Evolutionary conservation across 2,888 invertebrate genomes (phyloP).

Genomic region (Napeogenes inachia): DNA sequence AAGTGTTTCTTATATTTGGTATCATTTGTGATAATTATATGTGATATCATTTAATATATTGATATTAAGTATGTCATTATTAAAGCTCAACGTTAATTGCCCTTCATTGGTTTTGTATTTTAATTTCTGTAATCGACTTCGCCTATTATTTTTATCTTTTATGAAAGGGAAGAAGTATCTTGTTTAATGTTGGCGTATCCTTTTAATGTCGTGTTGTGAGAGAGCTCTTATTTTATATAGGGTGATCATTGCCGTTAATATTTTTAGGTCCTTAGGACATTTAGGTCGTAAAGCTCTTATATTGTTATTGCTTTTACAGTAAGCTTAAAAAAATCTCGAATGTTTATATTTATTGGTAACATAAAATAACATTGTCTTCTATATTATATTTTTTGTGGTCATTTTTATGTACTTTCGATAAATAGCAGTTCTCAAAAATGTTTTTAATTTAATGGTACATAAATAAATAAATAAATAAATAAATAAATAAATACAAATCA

Average conservation of each 20-base stretch:
- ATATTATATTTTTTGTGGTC: not conserved
- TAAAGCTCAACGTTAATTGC: no score
- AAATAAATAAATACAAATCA: no score
- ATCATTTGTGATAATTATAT: no score
- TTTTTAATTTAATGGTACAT: no score
- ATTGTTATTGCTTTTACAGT: conserved; percentile 29
- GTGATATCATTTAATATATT: no score
- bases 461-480: no score
- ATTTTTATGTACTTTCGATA: no score
- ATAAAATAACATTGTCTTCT: conserved; percentile 10
- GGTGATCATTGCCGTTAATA: conserved; percentile 32
- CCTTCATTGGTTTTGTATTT: not conserved
- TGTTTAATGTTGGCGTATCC: not conserved
- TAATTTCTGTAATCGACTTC: not conserved
- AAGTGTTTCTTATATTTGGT: no score
- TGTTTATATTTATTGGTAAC: conserved; percentile 20
- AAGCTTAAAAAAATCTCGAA: conserved; percentile 14
- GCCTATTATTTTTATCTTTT: not conserved
- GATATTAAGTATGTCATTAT: no score
- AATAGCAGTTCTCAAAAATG: no score
- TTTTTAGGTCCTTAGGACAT: conserved; percentile 29
- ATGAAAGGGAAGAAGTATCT: not conserved
- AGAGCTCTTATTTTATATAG: conserved; percentile 30
- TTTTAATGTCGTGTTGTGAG: conserved; percentile 15
- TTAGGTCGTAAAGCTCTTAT: conserved; percentile 28